Base-by-base conservation (phyloP, 2,113 vertebrate genomes). In the Tylochromis polylepis region DNA sequence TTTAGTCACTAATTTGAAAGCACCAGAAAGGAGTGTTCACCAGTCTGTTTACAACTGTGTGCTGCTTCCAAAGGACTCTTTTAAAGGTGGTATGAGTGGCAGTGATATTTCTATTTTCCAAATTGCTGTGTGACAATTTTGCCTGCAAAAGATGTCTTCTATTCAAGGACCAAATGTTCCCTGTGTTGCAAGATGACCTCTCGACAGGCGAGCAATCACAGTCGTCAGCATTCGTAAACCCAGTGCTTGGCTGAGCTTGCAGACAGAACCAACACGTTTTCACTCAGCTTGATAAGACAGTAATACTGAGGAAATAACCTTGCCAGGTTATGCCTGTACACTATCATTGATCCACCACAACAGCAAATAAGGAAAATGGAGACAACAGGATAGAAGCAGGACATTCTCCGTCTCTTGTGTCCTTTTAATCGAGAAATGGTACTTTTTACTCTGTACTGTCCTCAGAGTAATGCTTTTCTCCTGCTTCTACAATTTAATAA, bases 401-500 rank as follows among this genome's bases (percentile, higher is more conserved):
- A 79, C 88, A 92, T 85, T 93, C 82, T 83, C 88, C 87, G 87
- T 92, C 79, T 86, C 85, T 85, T 82, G 84, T 94, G 90, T 93
- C 90, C 90, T 91, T 95, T 95, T 89, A 93, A 90, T 90, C 58
- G 85, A 81, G 85, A 83, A 88, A 84, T 57, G 53, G 79, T 88
- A 78, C 77, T 84, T 91, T 91, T 38, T 53, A 29, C 55, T 85
- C 85, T 91, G 88, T 89, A 87, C 70, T 29, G 79, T 88, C 77
- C 87, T 85, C 87, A 85, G 89, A 84, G 82, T 79, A 80, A 91
- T 86, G 91, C 81, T 89, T 93, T 79, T 77, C 89, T 79, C 70
- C 77, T 81, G 87, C 86, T 91, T 91, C 94, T 88, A 89, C 89
- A 88, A 89, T 95, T 95, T 95, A 93, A 95, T 95, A 95, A 95